phyloP scores from a whole-genome alignment of 2,888 invertebrate genomes.

The Elegia similella region DNA sequence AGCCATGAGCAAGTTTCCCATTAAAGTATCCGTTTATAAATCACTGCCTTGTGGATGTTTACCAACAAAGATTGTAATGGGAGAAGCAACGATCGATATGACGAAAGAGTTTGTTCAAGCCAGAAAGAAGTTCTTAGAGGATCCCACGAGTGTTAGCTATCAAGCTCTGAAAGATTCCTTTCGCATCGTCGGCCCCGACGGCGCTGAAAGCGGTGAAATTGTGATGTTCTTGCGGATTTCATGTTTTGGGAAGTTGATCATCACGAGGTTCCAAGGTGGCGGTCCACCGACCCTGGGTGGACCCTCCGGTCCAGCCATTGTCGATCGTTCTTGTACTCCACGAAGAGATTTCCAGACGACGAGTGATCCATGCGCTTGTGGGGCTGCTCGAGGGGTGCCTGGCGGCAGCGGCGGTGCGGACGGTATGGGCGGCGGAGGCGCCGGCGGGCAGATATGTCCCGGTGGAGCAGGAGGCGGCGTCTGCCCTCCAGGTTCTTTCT shows the following conservation, averaged over 20 bases:
- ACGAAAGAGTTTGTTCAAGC: slow-evolving; percentile 82
- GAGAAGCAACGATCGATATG: slow-evolving; percentile 80
- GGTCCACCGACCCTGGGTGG: slow-evolving; percentile 49
- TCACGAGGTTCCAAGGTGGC: slow-evolving; percentile 83
- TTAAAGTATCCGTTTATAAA: slow-evolving; percentile 81
- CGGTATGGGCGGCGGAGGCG: slow-evolving; percentile 17
- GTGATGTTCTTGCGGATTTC: slow-evolving; percentile 84
- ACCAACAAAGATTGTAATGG: slow-evolving; percentile 84
- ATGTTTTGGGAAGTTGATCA: slow-evolving; percentile 84
- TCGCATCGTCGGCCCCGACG: slow-evolving; percentile 73
- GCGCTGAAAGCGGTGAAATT: slow-evolving; percentile 79
- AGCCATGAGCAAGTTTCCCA: slow-evolving; percentile 78
- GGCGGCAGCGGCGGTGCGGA: slow-evolving; percentile 25
- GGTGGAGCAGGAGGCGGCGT: slow-evolving; percentile 26
- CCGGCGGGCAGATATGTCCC: neutral
- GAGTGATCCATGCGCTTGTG: slow-evolving; percentile 64
- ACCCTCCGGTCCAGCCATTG: slow-evolving; percentile 37
- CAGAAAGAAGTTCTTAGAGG: slow-evolving; percentile 68
- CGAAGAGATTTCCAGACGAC: slow-evolving; percentile 49
- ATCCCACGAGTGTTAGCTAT: slow-evolving; percentile 72
- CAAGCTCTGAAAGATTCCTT: slow-evolving; percentile 84
- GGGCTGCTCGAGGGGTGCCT: slow-evolving; percentile 39
- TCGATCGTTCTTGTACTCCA: slow-evolving; percentile 65
- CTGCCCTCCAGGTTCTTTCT: slow-evolving; percentile 3
- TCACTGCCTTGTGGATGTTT: slow-evolving; percentile 83